phyloP scores from a whole-genome alignment of 2,113 vertebrate species.

The Corythornis cristatus region DNA sequence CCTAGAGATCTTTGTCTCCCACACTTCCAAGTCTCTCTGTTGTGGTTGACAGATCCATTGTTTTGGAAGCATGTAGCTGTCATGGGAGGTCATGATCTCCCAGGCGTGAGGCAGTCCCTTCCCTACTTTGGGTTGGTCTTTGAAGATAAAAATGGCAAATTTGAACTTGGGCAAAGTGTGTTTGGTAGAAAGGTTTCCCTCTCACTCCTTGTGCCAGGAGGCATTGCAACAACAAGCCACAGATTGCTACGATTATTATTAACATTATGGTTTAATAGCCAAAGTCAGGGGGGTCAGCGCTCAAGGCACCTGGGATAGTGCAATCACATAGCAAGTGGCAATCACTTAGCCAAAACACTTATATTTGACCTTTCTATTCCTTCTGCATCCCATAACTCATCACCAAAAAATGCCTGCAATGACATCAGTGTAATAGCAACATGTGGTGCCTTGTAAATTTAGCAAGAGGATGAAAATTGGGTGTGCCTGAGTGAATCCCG shows the following conservation, averaged over 20 bases:
- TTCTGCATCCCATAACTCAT: neutral
- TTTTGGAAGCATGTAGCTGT: conserved; percentile 70
- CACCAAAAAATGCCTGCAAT: neutral
- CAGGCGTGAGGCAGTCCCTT: conserved; percentile 62
- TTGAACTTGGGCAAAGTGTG: conserved; percentile 39
- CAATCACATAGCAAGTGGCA: neutral
- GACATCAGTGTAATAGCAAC: neutral
- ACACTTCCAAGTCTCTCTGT: conserved; percentile 68
- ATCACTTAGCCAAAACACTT: neutral
- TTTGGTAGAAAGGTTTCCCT: neutral
- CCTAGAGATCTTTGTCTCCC: conserved; percentile 72
- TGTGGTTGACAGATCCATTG: conserved; percentile 68
- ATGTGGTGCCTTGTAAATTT: neutral
- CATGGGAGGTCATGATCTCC: conserved; percentile 71
- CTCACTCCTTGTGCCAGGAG: neutral
- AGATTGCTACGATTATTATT: neutral
- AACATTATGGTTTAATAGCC: neutral
- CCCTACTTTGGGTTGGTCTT: conserved; percentile 54
- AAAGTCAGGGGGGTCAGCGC: neutral
- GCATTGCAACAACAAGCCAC: neutral
- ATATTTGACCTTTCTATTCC: neutral
- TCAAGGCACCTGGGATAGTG: neutral
- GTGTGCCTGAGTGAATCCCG: neutral
- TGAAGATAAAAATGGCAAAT: conserved; percentile 70
- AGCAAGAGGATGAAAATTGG: neutral